A percentile compares a stretch with the other conserved stretches of the same genome.
phyloP scores from a whole-genome alignment of 2,113 vertebrate species.

The Prionailurus viverrinus region DNA sequence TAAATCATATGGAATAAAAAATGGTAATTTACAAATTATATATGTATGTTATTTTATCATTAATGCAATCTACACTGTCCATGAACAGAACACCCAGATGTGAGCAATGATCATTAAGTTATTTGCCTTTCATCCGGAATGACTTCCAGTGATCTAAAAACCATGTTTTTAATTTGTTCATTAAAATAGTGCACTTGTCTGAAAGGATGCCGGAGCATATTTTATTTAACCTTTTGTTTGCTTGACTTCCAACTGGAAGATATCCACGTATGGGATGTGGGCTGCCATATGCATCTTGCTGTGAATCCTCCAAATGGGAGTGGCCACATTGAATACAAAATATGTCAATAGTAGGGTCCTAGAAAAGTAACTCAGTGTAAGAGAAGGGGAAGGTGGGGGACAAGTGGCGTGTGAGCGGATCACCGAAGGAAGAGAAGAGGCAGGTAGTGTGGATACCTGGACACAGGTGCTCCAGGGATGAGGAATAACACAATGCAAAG shows the following conservation, averaged over 20 bases:
- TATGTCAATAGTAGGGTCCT: fast-evolving
- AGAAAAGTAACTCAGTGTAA: not conserved
- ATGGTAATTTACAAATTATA: not conserved
- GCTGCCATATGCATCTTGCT: fast-evolving
- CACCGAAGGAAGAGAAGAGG: not conserved
- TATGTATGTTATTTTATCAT: not conserved
- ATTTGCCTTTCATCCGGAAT: not conserved
- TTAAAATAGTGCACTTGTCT: not conserved
- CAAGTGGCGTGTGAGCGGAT: fast-evolving
- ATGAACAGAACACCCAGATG: not conserved
- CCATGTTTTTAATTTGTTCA: not conserved
- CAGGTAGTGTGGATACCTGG: not conserved
- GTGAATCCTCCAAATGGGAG: not conserved
- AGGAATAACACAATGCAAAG: not conserved
- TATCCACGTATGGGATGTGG: not conserved
- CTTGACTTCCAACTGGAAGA: not conserved
- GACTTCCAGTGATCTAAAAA: not conserved
- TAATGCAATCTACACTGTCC: not conserved
- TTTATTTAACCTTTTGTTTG: not conserved
- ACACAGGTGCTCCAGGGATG: too few relatives aligned
- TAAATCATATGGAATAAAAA: not conserved
- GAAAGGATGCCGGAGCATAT: not conserved
- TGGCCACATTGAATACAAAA: too few relatives aligned
- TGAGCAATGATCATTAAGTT: not conserved
- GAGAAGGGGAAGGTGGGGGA: not conserved